Evolutionary conservation across 2,888 invertebrate species (phyloP), one percentile per base, ranked within the genome.

Genomic region (Dynastes hyllus): DNA sequence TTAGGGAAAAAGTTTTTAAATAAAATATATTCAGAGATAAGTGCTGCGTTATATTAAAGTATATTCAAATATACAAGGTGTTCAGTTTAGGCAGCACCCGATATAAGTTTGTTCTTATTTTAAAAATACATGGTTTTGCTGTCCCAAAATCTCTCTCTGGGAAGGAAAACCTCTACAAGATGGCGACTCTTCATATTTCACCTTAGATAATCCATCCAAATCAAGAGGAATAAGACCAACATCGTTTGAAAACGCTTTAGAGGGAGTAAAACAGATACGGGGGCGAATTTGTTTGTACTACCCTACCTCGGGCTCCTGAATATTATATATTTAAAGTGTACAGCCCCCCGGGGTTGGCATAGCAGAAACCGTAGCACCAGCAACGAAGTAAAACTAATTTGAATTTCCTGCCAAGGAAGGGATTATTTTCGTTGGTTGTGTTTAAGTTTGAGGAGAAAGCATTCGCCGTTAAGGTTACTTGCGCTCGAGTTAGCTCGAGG

Each of bases 321-420:
- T 61, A 61, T 61, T 61, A 61, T 69, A 69, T 69, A 69, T 69
- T 69, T 69, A 69, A 69, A 50, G 67, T 22, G 27, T 69, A 69
- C 50, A 61, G 27, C 29, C 16, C n/a, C 61, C 2, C n/a, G 53
- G 53, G 16, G 53, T 1, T 16, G 53, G 53, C n/a, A 51, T 4
- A 22, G 61, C 61, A 69, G 45, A 27, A 27, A 50, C n/a, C 22
- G 27, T 22, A 69, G 45, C 45, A 22, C 51, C 45, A 45, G 45
- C 45, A 8, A 45, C 45, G 8, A 11, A 69, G 50, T 69, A 69
- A 69, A 69, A 67, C 50, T 69, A 69, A 69, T 69, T 69, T 69
- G 67, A 69, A 69, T 69, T 69, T 69, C 67, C 67, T 61, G 67
- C 50, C 27, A 69, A 69, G 67, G 67, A 16, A 45, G 67, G 66